Evolutionary conservation across 2,797 vertebrate species (phyloP).

Genomic region (Sebastes baramenuke): DNA sequence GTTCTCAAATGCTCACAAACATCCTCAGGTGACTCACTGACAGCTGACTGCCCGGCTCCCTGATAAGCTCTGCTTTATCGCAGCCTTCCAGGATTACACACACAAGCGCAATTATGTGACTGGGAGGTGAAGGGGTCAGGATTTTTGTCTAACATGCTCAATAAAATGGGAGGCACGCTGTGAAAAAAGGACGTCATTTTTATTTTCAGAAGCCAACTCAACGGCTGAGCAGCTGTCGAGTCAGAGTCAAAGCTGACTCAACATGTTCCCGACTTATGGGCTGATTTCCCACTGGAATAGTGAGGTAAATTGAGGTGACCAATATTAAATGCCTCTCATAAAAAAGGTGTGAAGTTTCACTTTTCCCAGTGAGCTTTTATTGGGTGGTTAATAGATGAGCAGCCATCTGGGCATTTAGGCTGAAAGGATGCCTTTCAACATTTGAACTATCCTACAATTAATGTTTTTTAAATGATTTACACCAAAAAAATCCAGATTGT

Average conservation of each 20-base stretch:
- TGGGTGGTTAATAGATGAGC: background rate
- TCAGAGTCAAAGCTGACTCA: background rate
- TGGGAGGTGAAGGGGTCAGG: conserved; percentile 15
- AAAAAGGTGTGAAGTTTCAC: background rate
- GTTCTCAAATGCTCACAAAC: conserved; percentile 1
- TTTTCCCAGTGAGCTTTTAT: background rate
- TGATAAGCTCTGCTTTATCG: conserved; percentile 48
- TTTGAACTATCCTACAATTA: background rate
- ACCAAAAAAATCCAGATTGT: background rate
- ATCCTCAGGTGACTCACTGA: conserved; percentile 51
- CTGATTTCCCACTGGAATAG: background rate
- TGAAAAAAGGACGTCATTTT: background rate
- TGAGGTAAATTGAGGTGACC: background rate
- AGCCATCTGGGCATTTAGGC: background rate
- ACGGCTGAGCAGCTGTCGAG: background rate
- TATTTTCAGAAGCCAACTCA: background rate
- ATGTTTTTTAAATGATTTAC: background rate
- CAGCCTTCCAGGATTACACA: conserved; percentile 9
- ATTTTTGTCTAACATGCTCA: background rate
- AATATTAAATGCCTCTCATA: background rate
- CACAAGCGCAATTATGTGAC: conserved; percentile 23
- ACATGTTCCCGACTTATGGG: background rate
- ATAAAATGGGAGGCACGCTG: background rate
- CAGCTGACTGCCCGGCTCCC: conserved; percentile 36
- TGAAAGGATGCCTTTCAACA: background rate